phyloP scores from a whole-genome alignment of 2,113 vertebrate species.

The Notothenia rossii region DNA sequence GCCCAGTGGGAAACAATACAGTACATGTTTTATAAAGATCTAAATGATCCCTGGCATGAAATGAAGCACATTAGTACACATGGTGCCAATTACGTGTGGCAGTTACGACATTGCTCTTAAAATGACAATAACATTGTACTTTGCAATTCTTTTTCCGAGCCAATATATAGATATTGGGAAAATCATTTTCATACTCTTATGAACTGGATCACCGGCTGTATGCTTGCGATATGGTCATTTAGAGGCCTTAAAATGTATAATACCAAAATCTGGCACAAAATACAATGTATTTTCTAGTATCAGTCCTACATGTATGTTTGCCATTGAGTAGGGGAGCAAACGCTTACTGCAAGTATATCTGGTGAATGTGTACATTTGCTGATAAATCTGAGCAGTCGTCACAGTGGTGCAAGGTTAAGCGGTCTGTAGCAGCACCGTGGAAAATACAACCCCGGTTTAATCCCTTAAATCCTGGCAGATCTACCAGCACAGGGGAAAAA shows the following conservation, averaged over 20 bases:
- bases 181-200: too few species aligned
- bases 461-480: constrained; percentile 71
- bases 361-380: constrained; percentile 49
- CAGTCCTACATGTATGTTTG: not conserved
- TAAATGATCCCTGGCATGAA: constrained; percentile 37
- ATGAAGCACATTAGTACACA: constrained; percentile 20
- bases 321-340: not conserved
- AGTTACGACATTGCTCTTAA: too few species aligned
- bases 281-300: not conserved
- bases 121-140: too few species aligned
- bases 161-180: too few species aligned
- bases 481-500: constrained; percentile 30
- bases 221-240: not conserved
- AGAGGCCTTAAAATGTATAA: not conserved
- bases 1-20: constrained; percentile 17
- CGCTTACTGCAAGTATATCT: constrained; percentile 19
- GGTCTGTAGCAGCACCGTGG: constrained; percentile 37
- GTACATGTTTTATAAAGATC: constrained; percentile 14
- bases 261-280: not conserved
- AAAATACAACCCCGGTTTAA: constrained; percentile 64
- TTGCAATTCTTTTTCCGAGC: too few species aligned
- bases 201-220: not conserved
- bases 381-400: constrained; percentile 56
- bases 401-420: constrained; percentile 67
- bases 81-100: constrained; percentile 24